These are phyloP conservation scores for Urechis unicinctus DNA, from an alignment of 2,888 invertebrate species.

Conservation along the genomic window DNA sequence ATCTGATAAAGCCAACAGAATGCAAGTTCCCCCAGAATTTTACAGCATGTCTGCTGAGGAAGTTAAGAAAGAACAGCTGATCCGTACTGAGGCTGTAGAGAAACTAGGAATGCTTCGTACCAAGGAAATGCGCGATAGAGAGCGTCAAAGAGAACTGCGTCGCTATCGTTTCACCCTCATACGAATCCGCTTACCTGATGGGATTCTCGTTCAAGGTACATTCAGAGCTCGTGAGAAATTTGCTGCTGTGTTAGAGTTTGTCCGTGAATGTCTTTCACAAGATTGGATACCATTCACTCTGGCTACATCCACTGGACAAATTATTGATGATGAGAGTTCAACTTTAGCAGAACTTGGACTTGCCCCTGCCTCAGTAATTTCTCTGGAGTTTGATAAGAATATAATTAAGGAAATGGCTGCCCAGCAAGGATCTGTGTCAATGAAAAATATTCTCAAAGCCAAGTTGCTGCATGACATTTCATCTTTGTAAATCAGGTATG, in stretches of 20 bases:
- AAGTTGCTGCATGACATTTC: conserved; percentile 62
- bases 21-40: conserved; percentile 74
- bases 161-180: conserved; percentile 70
- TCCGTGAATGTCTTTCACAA: conserved; percentile 68
- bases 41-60: conserved; percentile 77
- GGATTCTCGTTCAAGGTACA: conserved; percentile 65
- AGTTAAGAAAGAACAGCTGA: conserved; percentile 64
- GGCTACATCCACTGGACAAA: conserved; percentile 63
- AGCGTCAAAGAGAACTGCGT: conserved; percentile 71
- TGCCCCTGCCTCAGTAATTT: conserved; percentile 75
- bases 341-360: conserved; percentile 72
- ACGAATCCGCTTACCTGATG: conserved; percentile 75
- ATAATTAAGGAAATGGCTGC: conserved; percentile 34
- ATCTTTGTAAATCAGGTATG: conserved; percentile 1
- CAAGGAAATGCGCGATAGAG: conserved; percentile 90
- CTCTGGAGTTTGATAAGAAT: conserved; percentile 63
- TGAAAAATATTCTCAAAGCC: conserved; percentile 62
- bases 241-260: conserved; percentile 68
- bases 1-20: conserved; percentile 9
- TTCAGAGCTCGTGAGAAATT: conserved; percentile 79
- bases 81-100: conserved; percentile 65
- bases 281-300: conserved; percentile 64
- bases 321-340: conserved; percentile 58
- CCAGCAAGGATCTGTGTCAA: conserved; percentile 26
- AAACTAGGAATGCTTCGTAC: conserved; percentile 78